Base-by-base conservation (phyloP, 2,113 vertebrate genomes). In the Cyprinodon variegatus region DNA sequence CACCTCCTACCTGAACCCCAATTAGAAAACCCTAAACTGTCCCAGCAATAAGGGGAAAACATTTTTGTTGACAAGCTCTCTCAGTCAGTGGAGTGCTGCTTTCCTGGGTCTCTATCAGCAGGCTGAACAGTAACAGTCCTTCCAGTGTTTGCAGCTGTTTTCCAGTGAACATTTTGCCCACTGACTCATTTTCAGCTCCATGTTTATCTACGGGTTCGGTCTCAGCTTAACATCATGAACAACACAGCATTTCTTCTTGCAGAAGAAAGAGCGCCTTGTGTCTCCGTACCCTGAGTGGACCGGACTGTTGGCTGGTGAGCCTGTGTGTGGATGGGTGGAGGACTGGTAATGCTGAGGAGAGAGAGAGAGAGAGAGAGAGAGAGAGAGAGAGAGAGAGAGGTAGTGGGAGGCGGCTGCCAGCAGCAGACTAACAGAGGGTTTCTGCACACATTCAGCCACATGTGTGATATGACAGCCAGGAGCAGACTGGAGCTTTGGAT, bases 241-340 rank as follows among this genome's bases (percentile, higher is more conserved):
- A 91, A 92, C 90, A 80, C 73, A 43, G 84, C 70, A 76, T 74
- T 86, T 92, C 87, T 94, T 89, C 59, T 71, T 70, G 37, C 76
- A 64, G 74, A 91, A 94, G 89, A 94, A 94, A 90, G 89, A 90
- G 38, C 3, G 79, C 92, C 92, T 94, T 95, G 93, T 94, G 86
- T 73, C 43, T 64, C 14, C 13, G 3, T 81, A 83, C 86, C 84
- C 79, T 70, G 89, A 80, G 68, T 45, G 68, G 71, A 68, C 71
- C 69, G 76, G 85, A 61, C 68, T 9, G 39, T 65, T 53, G 15
- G 39, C 29, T 77, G 20, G 65, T 75, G 70, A 68, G 76, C 39
- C 67, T 14, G 14, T 45, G 76, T 36, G 48, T 41, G 72, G 6
- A 64, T 37, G 15, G 62, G 37, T 57, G 50, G 50, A 57, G 50